These are phyloP conservation scores for Apamea anceps DNA, from an alignment of 2,888 invertebrate genomes.

Conservation along the genomic window DNA sequence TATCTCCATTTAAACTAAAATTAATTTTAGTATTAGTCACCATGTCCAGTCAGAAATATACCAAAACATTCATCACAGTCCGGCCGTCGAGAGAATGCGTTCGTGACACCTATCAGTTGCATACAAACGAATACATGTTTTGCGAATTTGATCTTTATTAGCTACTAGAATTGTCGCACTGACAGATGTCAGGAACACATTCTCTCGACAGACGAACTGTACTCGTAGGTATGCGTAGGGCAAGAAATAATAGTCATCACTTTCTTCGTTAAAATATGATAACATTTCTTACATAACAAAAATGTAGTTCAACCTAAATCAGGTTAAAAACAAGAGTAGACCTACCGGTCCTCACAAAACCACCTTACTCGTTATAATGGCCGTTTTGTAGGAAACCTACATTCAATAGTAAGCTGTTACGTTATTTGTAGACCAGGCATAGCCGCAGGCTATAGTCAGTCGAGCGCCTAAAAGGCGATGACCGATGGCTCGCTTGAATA, in stretches of 20 bases:
- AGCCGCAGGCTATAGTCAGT: conserved; percentile 26
- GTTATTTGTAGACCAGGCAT: conserved; percentile 27
- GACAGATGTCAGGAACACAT: background rate
- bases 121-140: background rate
- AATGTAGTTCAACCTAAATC: conserved; percentile 44
- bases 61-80: background rate
- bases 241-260: background rate
- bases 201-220: background rate
- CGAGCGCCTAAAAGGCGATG: conserved; percentile 39
- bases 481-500: conserved; percentile 33
- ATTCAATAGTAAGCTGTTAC: conserved; percentile 36
- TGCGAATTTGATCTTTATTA: background rate
- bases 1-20: background rate
- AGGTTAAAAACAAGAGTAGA: conserved; percentile 34
- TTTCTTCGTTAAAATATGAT: conserved; percentile 8
- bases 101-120: background rate
- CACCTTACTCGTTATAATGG: conserved; percentile 34
- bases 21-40: background rate
- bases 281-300: conserved; percentile 28
- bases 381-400: conserved; percentile 51
- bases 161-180: background rate
- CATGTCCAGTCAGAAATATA: background rate
- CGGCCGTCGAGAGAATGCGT: background rate
- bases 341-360: conserved; percentile 40
- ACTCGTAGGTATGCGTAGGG: background rate